These are phyloP conservation scores for Sebastes hubbsi DNA, from an alignment of 2,797 vertebrate species.

Conservation along the genomic window DNA sequence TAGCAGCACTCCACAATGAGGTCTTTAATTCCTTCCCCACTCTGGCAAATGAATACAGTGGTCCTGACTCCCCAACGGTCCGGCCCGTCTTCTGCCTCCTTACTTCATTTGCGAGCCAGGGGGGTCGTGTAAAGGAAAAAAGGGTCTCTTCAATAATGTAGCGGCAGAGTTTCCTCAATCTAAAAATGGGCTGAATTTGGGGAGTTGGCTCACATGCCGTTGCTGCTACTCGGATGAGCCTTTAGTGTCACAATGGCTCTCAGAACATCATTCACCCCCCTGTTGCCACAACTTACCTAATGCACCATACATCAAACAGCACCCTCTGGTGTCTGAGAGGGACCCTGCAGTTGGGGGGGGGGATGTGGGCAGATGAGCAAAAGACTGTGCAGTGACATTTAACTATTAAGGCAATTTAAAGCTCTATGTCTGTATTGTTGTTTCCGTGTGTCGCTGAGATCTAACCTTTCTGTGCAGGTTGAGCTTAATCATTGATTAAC, in stretches of 20 bases:
- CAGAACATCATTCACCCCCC: conserved; percentile 48
- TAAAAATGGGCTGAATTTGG: conserved; percentile 52
- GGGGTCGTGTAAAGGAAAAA: conserved; percentile 45
- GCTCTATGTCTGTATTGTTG: neutral
- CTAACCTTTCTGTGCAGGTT: conserved; percentile 53
- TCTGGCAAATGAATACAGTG: conserved; percentile 70
- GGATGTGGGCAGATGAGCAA: conserved; percentile 8
- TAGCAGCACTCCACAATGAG: conserved; percentile 71
- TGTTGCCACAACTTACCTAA: conserved; percentile 21
- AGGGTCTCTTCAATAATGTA: conserved; percentile 68
- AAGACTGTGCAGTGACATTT: conserved; percentile 47
- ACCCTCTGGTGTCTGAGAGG: conserved; percentile 63
- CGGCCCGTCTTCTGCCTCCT: conserved; percentile 51
- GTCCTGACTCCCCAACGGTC: conserved; percentile 61
- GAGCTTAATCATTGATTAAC: conserved; percentile 55
- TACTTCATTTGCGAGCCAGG: conserved; percentile 57
- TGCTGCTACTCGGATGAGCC: conserved; percentile 16
- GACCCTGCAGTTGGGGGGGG: conserved; percentile 14
- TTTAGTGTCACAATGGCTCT: conserved; percentile 37
- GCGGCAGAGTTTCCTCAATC: conserved; percentile 43
- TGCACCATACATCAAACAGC: conserved; percentile 62
- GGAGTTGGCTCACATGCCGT: conserved; percentile 31
- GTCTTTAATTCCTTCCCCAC: conserved; percentile 72
- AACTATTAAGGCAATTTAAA: conserved; percentile 41
- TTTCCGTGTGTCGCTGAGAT: conserved; percentile 22